Conservation (phyloP, 2,888 invertebrate genomes). For the Temnothorax unifasciatus region DNA sequence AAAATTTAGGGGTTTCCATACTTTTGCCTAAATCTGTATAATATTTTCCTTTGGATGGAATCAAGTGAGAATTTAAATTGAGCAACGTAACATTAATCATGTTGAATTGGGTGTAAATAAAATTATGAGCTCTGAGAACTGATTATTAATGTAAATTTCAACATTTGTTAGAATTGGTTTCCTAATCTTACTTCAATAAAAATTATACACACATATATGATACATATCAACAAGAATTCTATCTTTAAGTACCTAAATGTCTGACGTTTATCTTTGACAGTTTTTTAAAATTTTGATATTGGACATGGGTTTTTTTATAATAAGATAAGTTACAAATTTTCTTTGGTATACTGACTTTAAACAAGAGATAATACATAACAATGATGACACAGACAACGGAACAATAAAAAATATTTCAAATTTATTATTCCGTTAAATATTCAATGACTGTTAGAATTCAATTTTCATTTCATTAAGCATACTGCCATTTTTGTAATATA, state of each 20-base stretch:
- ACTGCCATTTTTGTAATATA: slow-evolving; percentile 35
- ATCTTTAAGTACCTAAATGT: not conserved
- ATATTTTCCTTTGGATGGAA: not conserved
- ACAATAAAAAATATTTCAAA: slow-evolving; percentile 25
- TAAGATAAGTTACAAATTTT: slow-evolving; percentile 10
- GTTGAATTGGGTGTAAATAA: not conserved
- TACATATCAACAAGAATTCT: slow-evolving; percentile 19
- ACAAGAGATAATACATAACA: not conserved
- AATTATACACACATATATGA: not conserved
- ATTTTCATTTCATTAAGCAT: slow-evolving; percentile 39
- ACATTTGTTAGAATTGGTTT: not conserved
- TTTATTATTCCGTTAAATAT: not conserved
- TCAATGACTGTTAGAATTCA: not conserved
- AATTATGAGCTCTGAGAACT: slow-evolving; percentile 5
- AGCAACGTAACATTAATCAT: not conserved
- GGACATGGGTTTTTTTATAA: not conserved
- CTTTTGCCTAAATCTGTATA: no score
- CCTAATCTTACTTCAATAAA: slow-evolving; percentile 12
- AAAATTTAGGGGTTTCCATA: no score
- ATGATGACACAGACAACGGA: not conserved
- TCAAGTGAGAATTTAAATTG: not conserved
- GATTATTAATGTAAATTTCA: not conserved
- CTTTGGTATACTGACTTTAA: not conserved
- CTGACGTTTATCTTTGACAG: not conserved
- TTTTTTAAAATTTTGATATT: slow-evolving; percentile 25